Base-by-base conservation (phyloP, 1,140 invertebrate species). In the Eupeodes corollae region DNA sequence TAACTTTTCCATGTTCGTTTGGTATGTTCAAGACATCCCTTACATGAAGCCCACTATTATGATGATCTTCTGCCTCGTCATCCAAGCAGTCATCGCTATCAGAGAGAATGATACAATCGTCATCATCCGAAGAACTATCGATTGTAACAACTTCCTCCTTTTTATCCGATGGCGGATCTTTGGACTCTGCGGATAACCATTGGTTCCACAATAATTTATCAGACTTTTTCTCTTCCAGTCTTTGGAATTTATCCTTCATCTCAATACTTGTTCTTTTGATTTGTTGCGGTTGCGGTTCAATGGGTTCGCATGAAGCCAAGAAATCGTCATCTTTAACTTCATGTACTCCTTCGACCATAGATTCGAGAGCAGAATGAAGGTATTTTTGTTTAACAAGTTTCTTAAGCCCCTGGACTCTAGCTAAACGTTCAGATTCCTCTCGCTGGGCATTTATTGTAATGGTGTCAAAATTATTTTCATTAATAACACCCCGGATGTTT, bases 11-110 rank as follows among this genome's bases (percentile, higher is more conserved):
- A 62, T 91, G 79, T 47, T 89, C 84, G 72, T 98, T 91, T 5
- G 88, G 87, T 49, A 85, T 70, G 71, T 98, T 98, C 57, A 91
- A 88, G n/a, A 80, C 71, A 72, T 97, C 92, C 59, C 92, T 92
- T 1, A 86, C 86, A 57, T 89, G 86, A 74, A 89, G 79, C 46
- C 84, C 83, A 46, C 77, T 79, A 55, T 81, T 81, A 9, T 75
- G 72, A 15, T 78, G 74, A 61, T 83, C 79, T 52, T 54, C 80
- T 52, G 71, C 76, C 56, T 75, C 76, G 13, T 68, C 73, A 47
- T 75, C 76, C 41, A 79, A 77, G 15, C 79, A 75, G 19, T 52
- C 50, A 12, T 41, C 42, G 49, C 78, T 76, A 39, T 80, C 77
- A 5, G 76, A 76, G 49, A 77, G 70, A 50, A 90, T 79, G 53